A percentile compares a stretch with the other conserved stretches of the same genome.
phyloP scores from a whole-genome alignment of 2,888 invertebrate species.

The Chaetogeoica ovagalla region DNA sequence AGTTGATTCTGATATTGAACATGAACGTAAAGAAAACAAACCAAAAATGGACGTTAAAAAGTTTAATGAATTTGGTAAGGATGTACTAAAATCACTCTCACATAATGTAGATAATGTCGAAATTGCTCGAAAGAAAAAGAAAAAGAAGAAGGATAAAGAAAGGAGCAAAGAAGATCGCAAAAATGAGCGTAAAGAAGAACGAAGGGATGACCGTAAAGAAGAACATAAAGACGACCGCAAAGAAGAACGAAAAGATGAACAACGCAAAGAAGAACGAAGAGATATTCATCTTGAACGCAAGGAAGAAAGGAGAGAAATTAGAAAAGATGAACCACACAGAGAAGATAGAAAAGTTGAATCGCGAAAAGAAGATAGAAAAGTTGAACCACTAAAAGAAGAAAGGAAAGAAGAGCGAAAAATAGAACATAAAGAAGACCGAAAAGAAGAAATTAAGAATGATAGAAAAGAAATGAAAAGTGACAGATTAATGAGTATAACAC shows the following conservation, averaged over 20 bases:
- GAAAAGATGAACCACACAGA: neutral
- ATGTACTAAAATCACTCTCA: constrained; percentile 40
- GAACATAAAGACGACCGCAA: neutral
- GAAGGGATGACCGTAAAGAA: constrained; percentile 6
- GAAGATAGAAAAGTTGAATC: constrained; percentile 3
- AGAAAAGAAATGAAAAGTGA: constrained; percentile 65
- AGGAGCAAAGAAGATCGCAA: constrained; percentile 45
- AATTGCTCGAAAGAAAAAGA: constrained; percentile 59
- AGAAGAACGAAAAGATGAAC: constrained; percentile 37
- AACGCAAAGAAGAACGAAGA: constrained; percentile 11
- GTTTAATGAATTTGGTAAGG: constrained; percentile 49
- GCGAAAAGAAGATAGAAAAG: constrained; percentile 4
- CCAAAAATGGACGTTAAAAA: constrained; percentile 46
- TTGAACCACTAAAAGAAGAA: constrained; percentile 13
- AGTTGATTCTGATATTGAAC: constrained; percentile 63
- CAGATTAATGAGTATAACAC: neutral
- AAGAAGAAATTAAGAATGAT: constrained; percentile 55
- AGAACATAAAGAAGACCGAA: constrained; percentile 57
- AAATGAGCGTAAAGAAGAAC: constrained; percentile 10
- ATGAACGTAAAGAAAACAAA: constrained; percentile 55
- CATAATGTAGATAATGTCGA: constrained; percentile 48
- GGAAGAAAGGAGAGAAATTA: constrained; percentile 6
- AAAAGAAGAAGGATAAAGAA: constrained; percentile 53
- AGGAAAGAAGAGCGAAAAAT: constrained; percentile 20
- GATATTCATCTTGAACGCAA: no score